Evolutionary conservation across 53 echinoderm and acorn worm species (phyloP), one percentile per base, ranked within the genome.

Genomic region (Holothuria scabra): DNA sequence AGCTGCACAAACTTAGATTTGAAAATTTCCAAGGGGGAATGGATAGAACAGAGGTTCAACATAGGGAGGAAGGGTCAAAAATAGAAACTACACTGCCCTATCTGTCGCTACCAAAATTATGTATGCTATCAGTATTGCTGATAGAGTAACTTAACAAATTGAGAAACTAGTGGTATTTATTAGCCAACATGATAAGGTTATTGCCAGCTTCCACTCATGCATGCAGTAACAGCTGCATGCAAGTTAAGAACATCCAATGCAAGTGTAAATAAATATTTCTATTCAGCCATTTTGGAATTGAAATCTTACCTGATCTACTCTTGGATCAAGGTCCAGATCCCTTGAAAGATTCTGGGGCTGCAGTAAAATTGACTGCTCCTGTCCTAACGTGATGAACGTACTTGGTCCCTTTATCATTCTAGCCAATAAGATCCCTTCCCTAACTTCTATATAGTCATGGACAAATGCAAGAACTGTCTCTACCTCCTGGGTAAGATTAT

Each of bases 391-490:
- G 8, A 57, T 69, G 59, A 64, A 81, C 0, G 92, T 85, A 29
- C 89, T 75, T 74, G 87, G 89, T 21, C 94, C 91, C 11, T 80
- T 67, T 0, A 91, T 71, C 67, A 94, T 52, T 52, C 52, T 52
- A 52, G 52, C 52, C 12, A 70, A 29, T 16, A 34, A 37, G n/a
- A 79, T 11, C 11, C 79, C 79, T 30, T 79, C 58, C 59, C 79
- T 56, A 1, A 94, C 67, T 14, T 85, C 84, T 13, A 91, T 74
- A 80, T 87, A 92, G 24, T 91, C 89, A 4, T 74, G 72, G 14
- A 82, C 90, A 26, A 79, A 76, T 12, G 89, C 68, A 4, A 83
- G 65, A 30, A 92, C 70, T 21, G 31, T 70, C 7, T 92, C 83
- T 26, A 65, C 74, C 3, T 80, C 80, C 12, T 87, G 82, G 18